These are phyloP conservation scores for Tigriopus californicus DNA, from an alignment of 2,888 invertebrate species.

Conservation along the genomic window DNA sequence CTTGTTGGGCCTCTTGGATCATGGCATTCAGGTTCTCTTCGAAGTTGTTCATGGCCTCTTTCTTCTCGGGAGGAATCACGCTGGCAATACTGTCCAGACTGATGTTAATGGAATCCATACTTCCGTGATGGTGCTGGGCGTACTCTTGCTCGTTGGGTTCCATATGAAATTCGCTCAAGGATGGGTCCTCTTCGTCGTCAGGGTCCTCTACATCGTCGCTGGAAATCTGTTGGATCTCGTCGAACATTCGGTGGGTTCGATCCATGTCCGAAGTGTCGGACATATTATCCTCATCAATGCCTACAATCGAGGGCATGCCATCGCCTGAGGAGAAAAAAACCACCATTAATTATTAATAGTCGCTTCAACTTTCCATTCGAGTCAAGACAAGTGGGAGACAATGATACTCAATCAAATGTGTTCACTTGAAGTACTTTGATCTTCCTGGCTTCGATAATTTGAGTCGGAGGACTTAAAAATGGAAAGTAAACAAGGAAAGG, in stretches of 20 bases:
- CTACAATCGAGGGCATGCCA: constrained; percentile 12
- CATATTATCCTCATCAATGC: neutral
- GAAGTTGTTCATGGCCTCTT: constrained; percentile 8
- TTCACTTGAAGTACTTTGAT: too few relatives aligned
- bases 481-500: too few relatives aligned
- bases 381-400: too few relatives aligned
- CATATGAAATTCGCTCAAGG: too few relatives aligned
- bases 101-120: too few relatives aligned
- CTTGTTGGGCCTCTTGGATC: constrained; percentile 15
- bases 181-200: too few relatives aligned
- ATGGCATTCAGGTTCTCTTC: constrained; percentile 14
- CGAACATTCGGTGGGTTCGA: neutral
- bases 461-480: too few relatives aligned
- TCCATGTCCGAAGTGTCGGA: neutral
- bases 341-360: neutral
- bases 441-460: too few relatives aligned
- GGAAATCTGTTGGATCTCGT: neutral
- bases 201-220: neutral
- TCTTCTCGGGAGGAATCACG: constrained; percentile 12
- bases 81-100: neutral
- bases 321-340: constrained; percentile 4
- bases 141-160: too few relatives aligned
- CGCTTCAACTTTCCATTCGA: too few relatives aligned
- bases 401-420: too few relatives aligned
- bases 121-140: too few relatives aligned